Percentiles rank a stretch among this genome's conserved stretches.
Evolutionary conservation across 2,113 vertebrate genomes (phyloP).

Genomic region (Sturnira hondurensis): DNA sequence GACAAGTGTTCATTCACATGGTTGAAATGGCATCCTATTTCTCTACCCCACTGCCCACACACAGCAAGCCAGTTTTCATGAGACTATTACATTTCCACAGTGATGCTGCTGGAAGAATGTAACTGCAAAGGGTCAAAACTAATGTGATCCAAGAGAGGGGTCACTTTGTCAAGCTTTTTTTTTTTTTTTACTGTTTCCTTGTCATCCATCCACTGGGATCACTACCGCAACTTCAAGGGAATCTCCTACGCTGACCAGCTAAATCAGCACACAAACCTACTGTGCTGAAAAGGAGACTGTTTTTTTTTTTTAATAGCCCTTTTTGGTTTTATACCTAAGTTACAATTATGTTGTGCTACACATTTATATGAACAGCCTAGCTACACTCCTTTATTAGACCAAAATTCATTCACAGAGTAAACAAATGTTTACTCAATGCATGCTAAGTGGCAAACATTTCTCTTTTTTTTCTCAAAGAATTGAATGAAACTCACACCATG

Average conservation of each 20-base stretch:
- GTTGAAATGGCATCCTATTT: conserved; percentile 44
- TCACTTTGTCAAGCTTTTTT: conserved; percentile 51
- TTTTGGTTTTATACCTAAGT: conserved; percentile 62
- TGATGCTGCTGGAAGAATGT: conserved; percentile 26
- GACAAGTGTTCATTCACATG: conserved; percentile 20
- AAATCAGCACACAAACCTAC: conserved; percentile 41
- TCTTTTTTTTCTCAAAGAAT: conserved; percentile 54
- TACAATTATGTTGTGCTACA: conserved; percentile 63
- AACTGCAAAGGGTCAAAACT: conserved; percentile 37
- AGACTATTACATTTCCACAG: conserved; percentile 48
- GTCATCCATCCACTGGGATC: conserved; percentile 54
- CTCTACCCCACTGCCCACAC: background rate
- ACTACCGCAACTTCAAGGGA: conserved; percentile 22
- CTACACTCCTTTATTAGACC: conserved; percentile 50
- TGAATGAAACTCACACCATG: conserved; percentile 49
- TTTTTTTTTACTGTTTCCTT: conserved; percentile 26
- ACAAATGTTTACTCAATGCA: conserved; percentile 56
- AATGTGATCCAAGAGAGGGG: conserved; percentile 51
- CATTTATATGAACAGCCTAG: conserved; percentile 55
- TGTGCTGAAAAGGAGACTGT: conserved; percentile 34
- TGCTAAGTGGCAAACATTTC: conserved; percentile 42
- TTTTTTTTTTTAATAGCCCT: conserved; percentile 61
- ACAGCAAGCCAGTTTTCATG: conserved; percentile 22
- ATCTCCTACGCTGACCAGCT: conserved; percentile 44
- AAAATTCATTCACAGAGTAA: conserved; percentile 64